Evolutionary conservation across 2,888 invertebrate species (phyloP).

Genomic region (Drosophila nr. perissopoda): DNA sequence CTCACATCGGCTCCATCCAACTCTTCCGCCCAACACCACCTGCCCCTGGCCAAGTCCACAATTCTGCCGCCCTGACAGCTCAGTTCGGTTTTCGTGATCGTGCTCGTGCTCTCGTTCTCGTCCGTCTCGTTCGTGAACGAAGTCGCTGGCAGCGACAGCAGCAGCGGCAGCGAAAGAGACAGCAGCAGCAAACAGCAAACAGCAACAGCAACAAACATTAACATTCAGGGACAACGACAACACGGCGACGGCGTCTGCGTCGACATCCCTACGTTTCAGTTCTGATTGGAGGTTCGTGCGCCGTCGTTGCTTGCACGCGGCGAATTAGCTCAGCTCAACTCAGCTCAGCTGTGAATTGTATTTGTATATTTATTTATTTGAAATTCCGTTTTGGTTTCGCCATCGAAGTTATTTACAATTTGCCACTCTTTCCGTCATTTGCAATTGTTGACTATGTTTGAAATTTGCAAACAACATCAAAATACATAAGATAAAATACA

Average conservation of each 20-base stretch:
- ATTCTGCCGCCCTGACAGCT: slow-evolving; percentile 50
- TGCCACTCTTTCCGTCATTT: slow-evolving; percentile 30
- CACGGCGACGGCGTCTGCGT: slow-evolving; percentile 72
- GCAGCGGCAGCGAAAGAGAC: slow-evolving; percentile 15
- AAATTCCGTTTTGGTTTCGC: slow-evolving; percentile 60
- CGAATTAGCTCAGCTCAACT: slow-evolving; percentile 69
- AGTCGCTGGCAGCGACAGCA: slow-evolving; percentile 27
- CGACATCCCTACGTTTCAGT: slow-evolving; percentile 83
- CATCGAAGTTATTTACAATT: slow-evolving; percentile 39
- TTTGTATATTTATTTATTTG: slow-evolving; percentile 46
- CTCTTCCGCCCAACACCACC: slow-evolving; percentile 53
- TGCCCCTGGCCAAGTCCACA: slow-evolving; percentile 15
- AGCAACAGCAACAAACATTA: slow-evolving; percentile 55
- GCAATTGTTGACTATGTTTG: slow-evolving; percentile 57
- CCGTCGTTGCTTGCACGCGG: slow-evolving; percentile 78
- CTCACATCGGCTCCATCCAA: slow-evolving; percentile 53
- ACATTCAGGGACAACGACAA: slow-evolving; percentile 75
- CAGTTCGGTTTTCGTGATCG: slow-evolving; percentile 59
- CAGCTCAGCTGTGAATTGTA: slow-evolving; percentile 64
- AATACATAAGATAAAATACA: slow-evolving; percentile 27
- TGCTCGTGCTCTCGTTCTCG: slow-evolving; percentile 65
- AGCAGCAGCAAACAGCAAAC: slow-evolving; percentile 29
- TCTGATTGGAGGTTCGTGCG: slow-evolving; percentile 83
- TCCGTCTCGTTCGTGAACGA: slow-evolving; percentile 41
- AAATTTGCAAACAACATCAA: slow-evolving; percentile 43